phyloP scores from a whole-genome alignment of 2,113 vertebrate genomes.

The Cavia aperea region DNA sequence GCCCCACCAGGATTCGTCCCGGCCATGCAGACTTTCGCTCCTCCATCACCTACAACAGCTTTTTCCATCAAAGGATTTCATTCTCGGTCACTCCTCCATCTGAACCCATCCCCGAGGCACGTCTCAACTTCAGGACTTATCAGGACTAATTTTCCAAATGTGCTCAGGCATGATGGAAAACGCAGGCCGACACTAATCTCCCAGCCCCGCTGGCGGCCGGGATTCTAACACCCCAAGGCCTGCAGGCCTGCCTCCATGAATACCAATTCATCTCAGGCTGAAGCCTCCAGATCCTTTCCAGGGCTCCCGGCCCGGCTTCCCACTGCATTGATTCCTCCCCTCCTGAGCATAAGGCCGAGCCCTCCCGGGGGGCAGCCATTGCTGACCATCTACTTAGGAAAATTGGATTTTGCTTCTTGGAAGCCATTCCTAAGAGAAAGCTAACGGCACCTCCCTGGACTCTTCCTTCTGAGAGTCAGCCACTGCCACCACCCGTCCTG shows the following conservation, averaged over 20 bases:
- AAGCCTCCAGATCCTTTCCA: neutral
- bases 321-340: neutral
- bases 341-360: neutral
- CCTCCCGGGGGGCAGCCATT: neutral
- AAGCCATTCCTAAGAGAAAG: conserved; percentile 33
- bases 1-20: too few species aligned
- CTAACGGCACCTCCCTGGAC: neutral
- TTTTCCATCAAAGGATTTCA: neutral
- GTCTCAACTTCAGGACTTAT: neutral
- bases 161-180: neutral
- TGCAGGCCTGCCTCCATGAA: neutral
- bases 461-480: neutral
- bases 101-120: neutral
- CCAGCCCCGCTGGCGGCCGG: conserved; percentile 18
- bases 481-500: neutral
- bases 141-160: conserved; percentile 28
- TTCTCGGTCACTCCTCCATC: neutral
- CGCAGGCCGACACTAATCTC: neutral
- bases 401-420: conserved; percentile 27
- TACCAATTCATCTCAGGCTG: conserved; percentile 29
- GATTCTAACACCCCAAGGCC: neutral
- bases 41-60: neutral
- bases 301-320: neutral
- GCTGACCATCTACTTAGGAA: conserved; percentile 32
- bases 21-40: neutral